Base-by-base conservation (phyloP, 2,797 vertebrate genomes). In the Trachurus trachurus region DNA sequence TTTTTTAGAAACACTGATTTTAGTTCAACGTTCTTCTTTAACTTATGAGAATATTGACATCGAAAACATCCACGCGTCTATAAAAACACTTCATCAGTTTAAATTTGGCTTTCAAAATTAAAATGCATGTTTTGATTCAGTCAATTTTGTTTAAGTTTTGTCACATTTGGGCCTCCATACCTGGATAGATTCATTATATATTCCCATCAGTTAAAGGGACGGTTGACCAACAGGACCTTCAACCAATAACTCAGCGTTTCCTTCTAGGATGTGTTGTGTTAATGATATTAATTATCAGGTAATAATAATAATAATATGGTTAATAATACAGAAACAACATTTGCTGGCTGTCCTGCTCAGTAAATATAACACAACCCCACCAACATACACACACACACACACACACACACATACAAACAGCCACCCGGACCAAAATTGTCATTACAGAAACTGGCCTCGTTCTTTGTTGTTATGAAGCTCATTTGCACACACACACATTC, bases 371-470 rank as follows among this genome's bases (percentile, higher is more conserved):
- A 31, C 68, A 45, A 63, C 17, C 17, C 63, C 12, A 5, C 31
- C 31, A 34, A 34, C 31, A 34, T 34, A 34, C 15, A 7, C 53
- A 39, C 37, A 11, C 26, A 3, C 26, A 26, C 26, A 26, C 26
- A 26, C 26, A 3, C 26, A 2, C 1, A 4, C 15, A 1, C 44
- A 45, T 15, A 16, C 15, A 15, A 15, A 8, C 40, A 11, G 12
- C 49, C 9, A 12, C 52, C 22, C 2, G 12, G 52, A 64, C 31
- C 45, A 70, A 66, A 73, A 64, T 21, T 37, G 52, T 71, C 60
- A 21, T 67, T 42, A 75, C 70, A 83, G 74, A 81, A 86, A 88
- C 70, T 69, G 81, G 69, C 66, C 81, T 42, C 65, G 62, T 80
- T 83, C 78, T 65, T 56, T 16, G 53, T 76, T 42, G 50, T 73